Evolutionary conservation across 2,888 invertebrate species (phyloP).

Genomic region (Bunonema sp.): DNA sequence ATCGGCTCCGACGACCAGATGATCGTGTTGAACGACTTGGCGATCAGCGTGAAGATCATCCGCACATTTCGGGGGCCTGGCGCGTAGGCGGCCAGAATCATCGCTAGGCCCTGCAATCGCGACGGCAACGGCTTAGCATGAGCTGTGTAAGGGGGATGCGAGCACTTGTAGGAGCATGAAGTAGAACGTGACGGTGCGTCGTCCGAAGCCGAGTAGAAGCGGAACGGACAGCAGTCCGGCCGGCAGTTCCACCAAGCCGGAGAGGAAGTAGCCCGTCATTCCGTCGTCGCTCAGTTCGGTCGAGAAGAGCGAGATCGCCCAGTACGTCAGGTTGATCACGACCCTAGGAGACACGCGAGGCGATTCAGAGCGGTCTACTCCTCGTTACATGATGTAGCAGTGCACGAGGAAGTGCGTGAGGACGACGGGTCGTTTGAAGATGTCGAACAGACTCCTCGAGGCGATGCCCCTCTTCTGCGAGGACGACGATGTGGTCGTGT

Average conservation of each 20-base stretch:
- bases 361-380: constrained; percentile 3
- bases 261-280: constrained; percentile 38
- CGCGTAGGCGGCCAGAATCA: constrained; percentile 7
- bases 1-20: constrained; percentile 34
- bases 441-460: constrained; percentile 12
- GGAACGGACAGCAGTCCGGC: constrained; percentile 22
- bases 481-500: constrained; percentile 3
- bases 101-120: too few relatives aligned
- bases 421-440: constrained; percentile 13
- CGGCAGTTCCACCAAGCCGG: constrained; percentile 34
- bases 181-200: constrained; percentile 13
- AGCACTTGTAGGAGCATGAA: constrained; percentile 8
- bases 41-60: constrained; percentile 28
- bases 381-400: constrained; percentile 25
- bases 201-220: constrained; percentile 9
- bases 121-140: too few relatives aligned
- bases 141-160: too few relatives aligned
- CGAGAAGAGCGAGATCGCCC: constrained; percentile 37
- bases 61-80: constrained; percentile 8
- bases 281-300: constrained; percentile 34
- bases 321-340: constrained; percentile 38
- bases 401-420: constrained; percentile 23
- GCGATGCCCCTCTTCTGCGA: constrained; percentile 1
- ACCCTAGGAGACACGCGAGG: constrained; percentile 11
- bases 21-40: constrained; percentile 31